A percentile compares a stretch with the other conserved stretches of the same genome.
These are phyloP conservation scores for Xenopus borealis DNA, from an alignment of 2,113 vertebrate genomes.

Conservation along the genomic window DNA sequence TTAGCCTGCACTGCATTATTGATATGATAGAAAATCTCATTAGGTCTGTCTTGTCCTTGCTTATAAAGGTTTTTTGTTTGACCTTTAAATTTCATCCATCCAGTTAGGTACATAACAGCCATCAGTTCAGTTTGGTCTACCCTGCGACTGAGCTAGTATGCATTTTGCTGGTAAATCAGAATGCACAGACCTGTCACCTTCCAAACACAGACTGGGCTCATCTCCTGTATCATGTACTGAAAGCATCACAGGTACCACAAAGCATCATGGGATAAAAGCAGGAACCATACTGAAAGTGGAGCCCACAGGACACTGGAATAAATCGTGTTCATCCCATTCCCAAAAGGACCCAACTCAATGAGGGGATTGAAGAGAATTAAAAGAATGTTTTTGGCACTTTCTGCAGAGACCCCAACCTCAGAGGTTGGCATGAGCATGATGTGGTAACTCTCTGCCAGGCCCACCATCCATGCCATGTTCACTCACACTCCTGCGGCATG, in stretches of 20 bases:
- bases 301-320: slow-evolving; percentile 29
- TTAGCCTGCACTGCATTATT: not conserved
- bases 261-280: slow-evolving; percentile 38
- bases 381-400: slow-evolving; percentile 72
- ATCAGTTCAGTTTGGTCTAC: slow-evolving; percentile 7
- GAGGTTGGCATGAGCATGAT: slow-evolving; percentile 39
- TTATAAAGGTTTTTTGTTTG: not conserved
- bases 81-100: not conserved
- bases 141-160: slow-evolving; percentile 25
- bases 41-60: not conserved
- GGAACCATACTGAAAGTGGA: slow-evolving; percentile 30
- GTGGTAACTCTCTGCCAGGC: slow-evolving; percentile 35
- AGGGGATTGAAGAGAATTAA: slow-evolving; percentile 37
- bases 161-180: slow-evolving; percentile 9
- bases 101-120: slow-evolving; percentile 4
- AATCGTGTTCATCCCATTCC: slow-evolving; percentile 13
- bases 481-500: slow-evolving; percentile 76
- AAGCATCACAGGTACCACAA: slow-evolving; percentile 37
- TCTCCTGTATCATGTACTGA: slow-evolving; percentile 22
- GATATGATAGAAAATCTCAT: not conserved
- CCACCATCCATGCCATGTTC: not conserved
- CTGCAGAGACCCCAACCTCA: slow-evolving; percentile 60
- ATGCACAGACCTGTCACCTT: slow-evolving; percentile 5
- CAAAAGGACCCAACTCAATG: slow-evolving; percentile 14
- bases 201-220: slow-evolving; percentile 18